Conservation (phyloP, 1,140 invertebrate genomes). For the Drosophila hydei region DNA sequence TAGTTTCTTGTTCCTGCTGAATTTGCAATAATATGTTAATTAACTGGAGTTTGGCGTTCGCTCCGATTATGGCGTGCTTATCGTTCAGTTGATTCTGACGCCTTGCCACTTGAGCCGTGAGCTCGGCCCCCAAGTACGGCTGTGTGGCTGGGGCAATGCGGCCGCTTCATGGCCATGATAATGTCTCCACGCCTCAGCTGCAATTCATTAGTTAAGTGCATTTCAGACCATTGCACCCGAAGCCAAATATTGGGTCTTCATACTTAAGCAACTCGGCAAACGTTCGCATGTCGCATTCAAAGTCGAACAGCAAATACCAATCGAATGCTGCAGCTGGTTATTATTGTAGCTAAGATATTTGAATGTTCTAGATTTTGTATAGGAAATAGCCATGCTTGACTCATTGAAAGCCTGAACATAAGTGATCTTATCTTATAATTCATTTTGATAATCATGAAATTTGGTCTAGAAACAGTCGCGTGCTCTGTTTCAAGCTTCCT, state of each 20-base stretch:
- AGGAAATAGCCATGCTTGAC: no score
- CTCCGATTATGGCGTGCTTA: slow-evolving; percentile 62
- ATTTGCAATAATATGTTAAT: slow-evolving; percentile 78
- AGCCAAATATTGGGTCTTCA: slow-evolving; percentile 14
- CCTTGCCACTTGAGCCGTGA: slow-evolving; percentile 36
- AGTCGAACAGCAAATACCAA: background rate
- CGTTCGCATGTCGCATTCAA: background rate
- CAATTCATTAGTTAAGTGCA: slow-evolving; percentile 50
- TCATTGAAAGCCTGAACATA: no score
- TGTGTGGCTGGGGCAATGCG: slow-evolving; percentile 1
- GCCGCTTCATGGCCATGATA: background rate
- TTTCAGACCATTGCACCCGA: background rate
- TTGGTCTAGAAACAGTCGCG: no score
- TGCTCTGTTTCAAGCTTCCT: no score
- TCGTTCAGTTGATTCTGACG: slow-evolving; percentile 39
- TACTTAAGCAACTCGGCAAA: background rate
- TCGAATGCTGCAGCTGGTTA: no score
- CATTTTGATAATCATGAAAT: no score
- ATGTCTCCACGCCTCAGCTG: slow-evolving; percentile 5
- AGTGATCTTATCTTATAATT: no score
- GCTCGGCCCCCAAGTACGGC: background rate
- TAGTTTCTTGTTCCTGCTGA: slow-evolving; percentile 44
- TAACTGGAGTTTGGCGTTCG: slow-evolving; percentile 57
- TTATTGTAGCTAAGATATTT: no score
- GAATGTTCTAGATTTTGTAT: no score